Evolutionary conservation across 2,888 invertebrate species (phyloP), one percentile per base, ranked within the genome.

Genomic region (Temnothorax ravouxi): DNA sequence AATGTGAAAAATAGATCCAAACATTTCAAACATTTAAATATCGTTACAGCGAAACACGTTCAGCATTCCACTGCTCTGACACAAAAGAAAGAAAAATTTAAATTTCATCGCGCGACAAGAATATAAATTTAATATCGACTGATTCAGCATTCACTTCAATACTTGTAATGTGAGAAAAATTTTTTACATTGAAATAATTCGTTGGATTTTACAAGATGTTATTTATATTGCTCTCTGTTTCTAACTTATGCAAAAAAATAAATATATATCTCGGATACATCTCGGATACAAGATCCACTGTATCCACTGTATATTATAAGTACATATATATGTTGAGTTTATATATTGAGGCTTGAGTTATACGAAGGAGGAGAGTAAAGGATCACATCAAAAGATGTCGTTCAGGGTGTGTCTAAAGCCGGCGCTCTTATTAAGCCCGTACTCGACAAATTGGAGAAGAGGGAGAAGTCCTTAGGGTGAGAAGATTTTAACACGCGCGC

Each of bases 401-500:
- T 34, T 64, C 8, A 34, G 21, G 0, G 6, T 56, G 15, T 47
- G 21, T 34, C 15, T 75, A 34, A 62, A 47, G 5, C 9, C 34
- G 47, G 2, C 25, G 18, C 3, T 64, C 1, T 18, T 67, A 52
- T 77, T 69, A 77, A 67, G 29, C 2, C 50, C 15, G 11, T 25
- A 76, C 25, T 67, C 52, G 25, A n/a, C 5, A 67, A 77, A 67
- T 41, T 67, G 25, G 15, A 29, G 44, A 59, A 29, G 52, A 67
- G 15, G n/a, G 15, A 29, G n/a, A 9, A 29, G n/a, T 50, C 6
- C 5, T 54, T 5, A n/a, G 15, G 6, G 25, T 9, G 15, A 41
- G 41, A 50, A 61, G 15, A 54, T 52, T 69, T 41, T 54, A 38
- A 77, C 41, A 11, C 38, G 52, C 56, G n/a, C 34, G 38, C 15